phyloP scores from a whole-genome alignment of 2,888 invertebrate species.

The Clitarchus hookeri region DNA sequence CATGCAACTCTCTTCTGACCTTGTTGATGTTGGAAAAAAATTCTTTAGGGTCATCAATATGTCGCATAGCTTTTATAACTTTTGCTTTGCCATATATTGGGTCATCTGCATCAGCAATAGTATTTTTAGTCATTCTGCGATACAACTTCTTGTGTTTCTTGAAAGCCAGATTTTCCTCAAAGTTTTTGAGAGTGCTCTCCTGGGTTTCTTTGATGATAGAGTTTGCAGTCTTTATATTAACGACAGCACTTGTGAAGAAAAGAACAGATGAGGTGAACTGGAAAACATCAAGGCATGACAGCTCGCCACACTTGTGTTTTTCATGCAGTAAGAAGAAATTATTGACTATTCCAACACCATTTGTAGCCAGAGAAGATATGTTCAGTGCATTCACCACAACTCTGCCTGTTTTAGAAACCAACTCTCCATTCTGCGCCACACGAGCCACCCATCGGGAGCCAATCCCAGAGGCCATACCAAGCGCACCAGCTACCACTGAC shows the following conservation, averaged over 20 bases:
- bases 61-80: background rate
- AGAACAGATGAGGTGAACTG: background rate
- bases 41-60: background rate
- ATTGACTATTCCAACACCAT: background rate
- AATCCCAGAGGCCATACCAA: background rate
- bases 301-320: background rate
- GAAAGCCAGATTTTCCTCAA: too few species aligned
- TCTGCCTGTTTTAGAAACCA: background rate
- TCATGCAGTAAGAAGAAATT: background rate
- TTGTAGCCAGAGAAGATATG: constrained; percentile 7
- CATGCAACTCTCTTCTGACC: constrained; percentile 11
- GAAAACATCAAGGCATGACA: background rate
- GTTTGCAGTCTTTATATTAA: background rate
- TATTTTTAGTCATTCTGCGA: background rate
- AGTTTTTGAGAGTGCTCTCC: too few species aligned
- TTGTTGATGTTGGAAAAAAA: background rate
- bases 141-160: background rate
- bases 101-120: background rate
- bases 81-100: background rate
- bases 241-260: background rate
- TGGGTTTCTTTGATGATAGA: background rate
- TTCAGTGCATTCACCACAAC: background rate
- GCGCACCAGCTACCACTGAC: background rate
- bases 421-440: background rate
- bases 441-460: background rate